phyloP scores from a whole-genome alignment of 2,113 vertebrate genomes.

The Cygnus buccinator region DNA sequence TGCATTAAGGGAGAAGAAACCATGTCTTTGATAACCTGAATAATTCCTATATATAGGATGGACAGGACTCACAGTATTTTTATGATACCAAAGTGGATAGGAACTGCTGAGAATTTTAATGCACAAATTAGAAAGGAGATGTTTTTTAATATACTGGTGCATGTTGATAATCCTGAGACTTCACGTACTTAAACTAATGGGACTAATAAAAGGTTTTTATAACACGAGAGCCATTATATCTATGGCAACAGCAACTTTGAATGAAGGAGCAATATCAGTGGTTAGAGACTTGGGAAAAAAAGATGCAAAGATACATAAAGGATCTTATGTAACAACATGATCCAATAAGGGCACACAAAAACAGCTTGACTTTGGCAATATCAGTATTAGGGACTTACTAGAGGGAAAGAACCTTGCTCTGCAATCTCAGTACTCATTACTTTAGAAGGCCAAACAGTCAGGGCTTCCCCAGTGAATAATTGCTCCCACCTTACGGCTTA shows the following conservation, averaged over 20 bases:
- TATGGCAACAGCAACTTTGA: constrained; percentile 23
- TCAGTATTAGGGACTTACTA: neutral
- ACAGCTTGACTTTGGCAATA: neutral
- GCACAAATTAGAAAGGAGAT: neutral
- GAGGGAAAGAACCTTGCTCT: neutral
- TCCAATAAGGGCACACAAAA: neutral
- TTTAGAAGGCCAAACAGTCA: neutral
- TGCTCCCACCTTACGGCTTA: neutral
- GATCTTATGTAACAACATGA: neutral
- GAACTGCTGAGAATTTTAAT: neutral
- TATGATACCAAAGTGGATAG: neutral
- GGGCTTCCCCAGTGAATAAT: neutral
- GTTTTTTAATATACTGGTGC: neutral
- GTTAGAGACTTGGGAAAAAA: neutral
- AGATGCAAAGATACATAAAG: neutral
- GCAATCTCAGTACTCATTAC: neutral
- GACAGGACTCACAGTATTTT: neutral
- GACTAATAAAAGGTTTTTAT: neutral
- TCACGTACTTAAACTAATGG: neutral
- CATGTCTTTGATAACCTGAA: neutral
- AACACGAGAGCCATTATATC: neutral
- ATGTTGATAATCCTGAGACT: neutral
- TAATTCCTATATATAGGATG: neutral
- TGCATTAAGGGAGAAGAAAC: neutral
- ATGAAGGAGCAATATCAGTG: neutral